These are phyloP conservation scores for Plotosus lineatus DNA, from an alignment of 2,113 vertebrate genomes.

Conservation along the genomic window DNA sequence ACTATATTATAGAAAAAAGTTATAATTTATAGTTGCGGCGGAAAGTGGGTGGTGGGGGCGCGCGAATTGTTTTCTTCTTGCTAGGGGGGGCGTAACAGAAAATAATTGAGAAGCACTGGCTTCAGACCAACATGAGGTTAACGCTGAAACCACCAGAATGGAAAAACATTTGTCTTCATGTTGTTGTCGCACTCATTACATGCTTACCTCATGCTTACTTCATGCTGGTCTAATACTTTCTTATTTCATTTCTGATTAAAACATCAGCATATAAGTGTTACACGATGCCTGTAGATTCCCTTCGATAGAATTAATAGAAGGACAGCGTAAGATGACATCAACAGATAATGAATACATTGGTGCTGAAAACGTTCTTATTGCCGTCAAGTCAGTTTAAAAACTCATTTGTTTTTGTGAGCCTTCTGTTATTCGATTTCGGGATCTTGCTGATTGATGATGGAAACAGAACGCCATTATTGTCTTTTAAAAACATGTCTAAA, in stretches of 20 bases:
- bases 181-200: background rate
- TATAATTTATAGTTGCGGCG: no score
- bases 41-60: no score
- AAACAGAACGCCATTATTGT: background rate
- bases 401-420: background rate
- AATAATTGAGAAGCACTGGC: no score
- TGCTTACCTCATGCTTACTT: background rate
- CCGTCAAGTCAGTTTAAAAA: background rate
- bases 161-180: no score
- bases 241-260: background rate
- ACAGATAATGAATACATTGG: background rate
- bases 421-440: background rate
- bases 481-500: background rate
- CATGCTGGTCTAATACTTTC: background rate
- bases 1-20: no score
- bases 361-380: background rate
- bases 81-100: no score
- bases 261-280: background rate
- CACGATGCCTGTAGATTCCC: background rate
- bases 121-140: no score
- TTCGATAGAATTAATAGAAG: background rate
- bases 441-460: background rate
- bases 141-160: no score
- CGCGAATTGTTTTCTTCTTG: no score
- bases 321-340: background rate